Evolutionary conservation across 2,888 invertebrate species (phyloP).

Genomic region (Stenoptilia bipunctidactyla): DNA sequence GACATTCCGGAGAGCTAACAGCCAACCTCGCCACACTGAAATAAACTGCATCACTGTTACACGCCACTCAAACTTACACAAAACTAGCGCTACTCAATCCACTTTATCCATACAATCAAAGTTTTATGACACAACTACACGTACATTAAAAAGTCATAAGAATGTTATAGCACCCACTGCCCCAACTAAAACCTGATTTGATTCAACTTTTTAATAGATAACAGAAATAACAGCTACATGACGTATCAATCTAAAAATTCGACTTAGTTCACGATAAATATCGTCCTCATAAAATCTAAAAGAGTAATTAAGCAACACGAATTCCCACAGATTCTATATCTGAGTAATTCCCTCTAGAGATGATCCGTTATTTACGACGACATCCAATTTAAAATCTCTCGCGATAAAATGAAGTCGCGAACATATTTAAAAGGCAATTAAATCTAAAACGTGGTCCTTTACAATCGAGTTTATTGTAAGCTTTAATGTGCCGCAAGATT

Average conservation of each 20-base stretch:
- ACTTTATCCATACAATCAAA: slow-evolving; percentile 14
- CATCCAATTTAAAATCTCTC: slow-evolving; percentile 8
- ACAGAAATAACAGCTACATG: too few species aligned
- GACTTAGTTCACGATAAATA: too few species aligned
- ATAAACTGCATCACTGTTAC: slow-evolving; percentile 13
- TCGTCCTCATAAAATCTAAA: too few species aligned
- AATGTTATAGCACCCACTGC: background rate
- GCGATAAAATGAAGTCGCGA: slow-evolving; percentile 20
- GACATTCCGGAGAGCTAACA: slow-evolving; percentile 38
- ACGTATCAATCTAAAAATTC: too few species aligned
- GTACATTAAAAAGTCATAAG: slow-evolving; percentile 1
- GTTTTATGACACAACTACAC: slow-evolving; percentile 7
- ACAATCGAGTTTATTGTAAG: slow-evolving; percentile 25
- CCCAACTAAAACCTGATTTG: background rate
- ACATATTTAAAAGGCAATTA: slow-evolving; percentile 36
- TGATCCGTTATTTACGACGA: slow-evolving; percentile 1
- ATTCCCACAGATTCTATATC: too few species aligned
- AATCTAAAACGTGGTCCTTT: slow-evolving; percentile 34
- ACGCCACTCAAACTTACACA: background rate
- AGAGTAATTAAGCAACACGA: too few species aligned
- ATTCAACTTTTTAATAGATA: background rate
- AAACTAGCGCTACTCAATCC: slow-evolving; percentile 10
- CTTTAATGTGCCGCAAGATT: slow-evolving; percentile 28
- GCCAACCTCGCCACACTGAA: slow-evolving; percentile 10
- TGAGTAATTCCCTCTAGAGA: too few species aligned